phyloP scores from a whole-genome alignment of 2,888 invertebrate genomes.

The Antitype chi region DNA sequence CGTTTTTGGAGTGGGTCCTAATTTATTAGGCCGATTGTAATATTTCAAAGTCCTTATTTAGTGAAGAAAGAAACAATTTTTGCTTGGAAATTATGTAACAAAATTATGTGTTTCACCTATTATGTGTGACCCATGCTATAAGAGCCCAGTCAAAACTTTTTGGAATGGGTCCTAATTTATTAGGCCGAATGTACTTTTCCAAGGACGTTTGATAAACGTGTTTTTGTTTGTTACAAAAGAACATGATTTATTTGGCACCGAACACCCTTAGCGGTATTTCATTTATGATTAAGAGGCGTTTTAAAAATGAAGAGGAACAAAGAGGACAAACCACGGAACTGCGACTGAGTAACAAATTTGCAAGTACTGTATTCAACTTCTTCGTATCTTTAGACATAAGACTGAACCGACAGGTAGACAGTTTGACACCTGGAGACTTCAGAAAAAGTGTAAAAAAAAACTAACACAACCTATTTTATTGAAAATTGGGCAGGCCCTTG shows the following conservation, averaged over 20 bases:
- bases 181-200: constrained; percentile 4
- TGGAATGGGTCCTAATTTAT: constrained; percentile 26
- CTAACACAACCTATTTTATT: background rate
- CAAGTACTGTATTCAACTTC: background rate
- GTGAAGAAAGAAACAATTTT: too few relatives aligned
- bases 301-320: background rate
- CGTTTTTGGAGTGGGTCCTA: too few relatives aligned
- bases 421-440: background rate
- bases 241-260: constrained; percentile 28
- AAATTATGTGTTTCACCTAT: constrained; percentile 1
- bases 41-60: too few relatives aligned
- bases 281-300: constrained; percentile 20
- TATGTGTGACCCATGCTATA: constrained; percentile 6
- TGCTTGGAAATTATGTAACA: background rate
- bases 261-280: constrained; percentile 6
- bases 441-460: background rate
- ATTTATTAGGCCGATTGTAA: too few relatives aligned
- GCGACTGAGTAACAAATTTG: background rate
- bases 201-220: constrained; percentile 35
- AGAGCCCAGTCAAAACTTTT: constrained; percentile 28
- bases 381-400: background rate
- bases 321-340: background rate
- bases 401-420: background rate
- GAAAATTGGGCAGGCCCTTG: too few relatives aligned
- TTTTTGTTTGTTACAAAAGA: constrained; percentile 38